These are phyloP conservation scores for Fundulus diaphanus DNA, from an alignment of 2,797 vertebrate genomes.

Conservation along the genomic window DNA sequence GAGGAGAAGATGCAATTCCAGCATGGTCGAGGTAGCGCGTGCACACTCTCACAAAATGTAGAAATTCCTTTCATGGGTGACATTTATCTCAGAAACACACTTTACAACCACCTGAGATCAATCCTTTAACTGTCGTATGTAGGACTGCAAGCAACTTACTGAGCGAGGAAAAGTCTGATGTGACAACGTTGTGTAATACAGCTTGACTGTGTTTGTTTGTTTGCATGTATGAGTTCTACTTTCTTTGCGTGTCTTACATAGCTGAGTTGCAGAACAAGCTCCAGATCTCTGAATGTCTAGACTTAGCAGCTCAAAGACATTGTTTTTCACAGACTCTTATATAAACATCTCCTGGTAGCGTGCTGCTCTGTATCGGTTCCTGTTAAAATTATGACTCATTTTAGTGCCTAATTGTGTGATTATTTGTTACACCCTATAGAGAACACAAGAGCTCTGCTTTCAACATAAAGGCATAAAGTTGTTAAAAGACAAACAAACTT, in stretches of 20 bases:
- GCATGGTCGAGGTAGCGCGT: slow-evolving; percentile 80
- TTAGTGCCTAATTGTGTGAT: slow-evolving; percentile 59
- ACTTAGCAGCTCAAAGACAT: slow-evolving; percentile 14
- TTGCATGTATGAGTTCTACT: slow-evolving; percentile 6
- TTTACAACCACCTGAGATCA: slow-evolving; percentile 20
- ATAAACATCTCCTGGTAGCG: slow-evolving; percentile 51
- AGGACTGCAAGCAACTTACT: slow-evolving; percentile 14
- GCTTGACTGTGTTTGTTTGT: slow-evolving; percentile 13
- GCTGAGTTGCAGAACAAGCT: background rate
- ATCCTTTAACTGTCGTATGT: slow-evolving; percentile 12
- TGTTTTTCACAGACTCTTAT: slow-evolving; percentile 43
- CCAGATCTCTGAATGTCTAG: background rate
- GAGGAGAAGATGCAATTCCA: slow-evolving; percentile 90
- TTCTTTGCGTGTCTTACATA: slow-evolving; percentile 7
- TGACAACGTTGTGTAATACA: slow-evolving; percentile 6
- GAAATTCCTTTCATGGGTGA: slow-evolving; percentile 2
- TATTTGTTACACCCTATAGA: slow-evolving; percentile 43
- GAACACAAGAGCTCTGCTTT: slow-evolving; percentile 21
- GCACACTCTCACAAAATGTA: background rate
- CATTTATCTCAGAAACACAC: slow-evolving; percentile 23
- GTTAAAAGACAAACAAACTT: background rate
- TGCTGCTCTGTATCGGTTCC: slow-evolving; percentile 43
- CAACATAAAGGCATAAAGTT: background rate
- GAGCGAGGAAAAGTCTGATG: slow-evolving; percentile 1
- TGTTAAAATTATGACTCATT: slow-evolving; percentile 64